These are phyloP conservation scores for Tokudaia muenninki DNA, from an alignment of 2,797 vertebrate genomes.

Conservation along the genomic window DNA sequence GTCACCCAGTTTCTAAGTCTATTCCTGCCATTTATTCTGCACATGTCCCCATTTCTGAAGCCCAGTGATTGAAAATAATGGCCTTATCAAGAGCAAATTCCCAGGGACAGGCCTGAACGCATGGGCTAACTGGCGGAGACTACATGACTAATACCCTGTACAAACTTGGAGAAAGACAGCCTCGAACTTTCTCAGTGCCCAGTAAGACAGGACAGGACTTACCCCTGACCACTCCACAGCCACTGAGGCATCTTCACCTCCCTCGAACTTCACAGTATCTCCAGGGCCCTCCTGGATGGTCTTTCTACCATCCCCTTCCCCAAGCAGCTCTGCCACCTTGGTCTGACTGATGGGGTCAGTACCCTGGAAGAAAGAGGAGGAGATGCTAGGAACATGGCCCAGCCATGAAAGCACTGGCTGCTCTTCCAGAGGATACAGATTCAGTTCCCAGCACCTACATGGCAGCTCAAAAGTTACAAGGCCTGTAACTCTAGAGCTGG, in stretches of 20 bases:
- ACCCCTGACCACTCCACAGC: slow-evolving; percentile 99
- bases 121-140: not conserved
- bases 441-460: not conserved
- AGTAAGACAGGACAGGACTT: slow-evolving; percentile 88
- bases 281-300: slow-evolving; percentile 91
- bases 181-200: not conserved
- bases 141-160: not conserved
- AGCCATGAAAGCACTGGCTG: not conserved
- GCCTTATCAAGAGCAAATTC: not conserved
- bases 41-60: not conserved
- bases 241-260: slow-evolving; percentile 99
- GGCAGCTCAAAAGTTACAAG: not conserved
- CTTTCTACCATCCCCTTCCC: slow-evolving; percentile 93
- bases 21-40: slow-evolving; percentile 13
- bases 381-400: not conserved
- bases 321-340: slow-evolving; percentile 97
- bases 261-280: slow-evolving; percentile 95
- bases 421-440: not conserved
- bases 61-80: slow-evolving; percentile 3
- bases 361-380: slow-evolving; percentile 88
- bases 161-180: not conserved
- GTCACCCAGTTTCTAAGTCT: not conserved
- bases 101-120: not conserved
- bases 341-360: slow-evolving; percentile 97
- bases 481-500: not conserved